A percentile compares a stretch with the other conserved stretches of the same genome.
These are phyloP conservation scores for Geothlypis trichas DNA, from an alignment of 2,113 vertebrate species.

Conservation along the genomic window DNA sequence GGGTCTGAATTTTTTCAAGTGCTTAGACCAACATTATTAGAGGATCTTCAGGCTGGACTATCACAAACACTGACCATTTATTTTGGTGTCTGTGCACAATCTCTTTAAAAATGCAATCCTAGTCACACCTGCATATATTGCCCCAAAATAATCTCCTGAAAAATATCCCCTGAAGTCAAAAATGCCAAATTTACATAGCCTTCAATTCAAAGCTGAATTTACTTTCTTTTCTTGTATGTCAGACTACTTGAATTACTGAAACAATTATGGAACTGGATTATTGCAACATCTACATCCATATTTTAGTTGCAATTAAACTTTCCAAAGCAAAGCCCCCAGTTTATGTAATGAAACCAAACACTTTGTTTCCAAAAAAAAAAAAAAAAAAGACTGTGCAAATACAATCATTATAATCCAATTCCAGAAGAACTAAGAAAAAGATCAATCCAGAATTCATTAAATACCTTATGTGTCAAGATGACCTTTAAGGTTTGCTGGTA, in stretches of 20 bases:
- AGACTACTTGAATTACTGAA: neutral
- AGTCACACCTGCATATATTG: neutral
- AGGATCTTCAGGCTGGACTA: neutral
- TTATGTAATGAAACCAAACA: neutral
- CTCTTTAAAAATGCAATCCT: neutral
- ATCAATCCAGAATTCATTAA: conserved; percentile 39
- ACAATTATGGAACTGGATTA: neutral
- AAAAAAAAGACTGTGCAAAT: neutral
- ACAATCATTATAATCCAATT: neutral
- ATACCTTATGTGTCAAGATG: neutral
- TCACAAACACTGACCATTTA: neutral
- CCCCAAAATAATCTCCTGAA: neutral
- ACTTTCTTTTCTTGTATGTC: neutral
- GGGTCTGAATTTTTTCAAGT: neutral
- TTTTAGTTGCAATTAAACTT: neutral
- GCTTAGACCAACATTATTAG: neutral
- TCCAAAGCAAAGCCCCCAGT: neutral
- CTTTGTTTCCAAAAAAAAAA: neutral
- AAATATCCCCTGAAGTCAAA: neutral
- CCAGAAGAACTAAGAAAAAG: conserved; percentile 13
- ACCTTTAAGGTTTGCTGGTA: conserved; percentile 37
- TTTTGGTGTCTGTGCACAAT: neutral
- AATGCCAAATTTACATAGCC: neutral
- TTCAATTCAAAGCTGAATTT: neutral
- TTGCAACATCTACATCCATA: neutral